Evolutionary conservation across 2,797 vertebrate species (phyloP).

Genomic region (Hippopotamyrus pictus): DNA sequence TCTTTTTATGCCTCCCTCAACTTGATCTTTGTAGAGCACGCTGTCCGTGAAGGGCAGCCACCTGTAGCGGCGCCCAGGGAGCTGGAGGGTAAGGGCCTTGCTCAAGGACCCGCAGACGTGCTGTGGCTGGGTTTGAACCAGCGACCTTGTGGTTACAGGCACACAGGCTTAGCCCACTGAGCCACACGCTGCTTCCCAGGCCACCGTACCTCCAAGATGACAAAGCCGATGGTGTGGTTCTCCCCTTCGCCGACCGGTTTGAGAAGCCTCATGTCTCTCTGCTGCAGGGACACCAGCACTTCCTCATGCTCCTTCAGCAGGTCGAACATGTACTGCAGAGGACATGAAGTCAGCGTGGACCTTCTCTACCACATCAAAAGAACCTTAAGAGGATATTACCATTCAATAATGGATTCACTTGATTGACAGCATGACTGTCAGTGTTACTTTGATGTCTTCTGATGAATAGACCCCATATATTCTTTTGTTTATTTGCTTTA

Average conservation of each 20-base stretch:
- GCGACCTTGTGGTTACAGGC: too few species aligned
- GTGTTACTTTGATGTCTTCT: not conserved
- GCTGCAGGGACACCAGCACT: conserved; percentile 79
- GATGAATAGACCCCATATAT: not conserved
- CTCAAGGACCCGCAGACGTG: too few species aligned
- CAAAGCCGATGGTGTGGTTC: conserved; percentile 77
- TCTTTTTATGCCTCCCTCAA: too few species aligned
- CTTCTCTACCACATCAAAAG: not conserved
- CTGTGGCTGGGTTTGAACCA: too few species aligned
- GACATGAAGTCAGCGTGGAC: conserved; percentile 22
- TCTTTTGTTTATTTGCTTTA: not conserved
- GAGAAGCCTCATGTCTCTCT: conserved; percentile 76
- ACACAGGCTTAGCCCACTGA: too few species aligned
- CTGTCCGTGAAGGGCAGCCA: too few species aligned
- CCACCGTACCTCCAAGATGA: conserved; percentile 71
- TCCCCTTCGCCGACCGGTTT: conserved; percentile 72
- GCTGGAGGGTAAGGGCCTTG: too few species aligned
- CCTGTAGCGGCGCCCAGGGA: too few species aligned
- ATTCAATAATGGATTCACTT: not conserved
- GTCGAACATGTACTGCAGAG: conserved; percentile 76
- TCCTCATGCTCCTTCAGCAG: conserved; percentile 74
- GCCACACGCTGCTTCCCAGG: not conserved
- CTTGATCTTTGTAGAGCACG: too few species aligned
- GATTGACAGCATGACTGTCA: not conserved
- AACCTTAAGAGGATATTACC: not conserved